Evolutionary conservation across 2,113 vertebrate genomes (phyloP).

Genomic region (Oceanodroma tethys): DNA sequence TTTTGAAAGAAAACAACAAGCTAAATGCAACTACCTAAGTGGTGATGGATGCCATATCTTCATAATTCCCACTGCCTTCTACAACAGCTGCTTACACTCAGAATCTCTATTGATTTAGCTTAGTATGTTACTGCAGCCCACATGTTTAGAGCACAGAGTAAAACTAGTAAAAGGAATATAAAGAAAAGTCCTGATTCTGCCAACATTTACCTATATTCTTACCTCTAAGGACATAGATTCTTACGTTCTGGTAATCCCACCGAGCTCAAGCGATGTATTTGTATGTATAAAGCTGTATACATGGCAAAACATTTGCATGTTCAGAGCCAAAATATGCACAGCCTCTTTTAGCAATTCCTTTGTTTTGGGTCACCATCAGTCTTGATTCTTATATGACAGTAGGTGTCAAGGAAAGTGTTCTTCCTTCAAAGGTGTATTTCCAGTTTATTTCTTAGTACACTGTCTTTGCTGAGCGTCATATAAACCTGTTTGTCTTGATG

Average conservation of each 20-base stretch:
- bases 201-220: not conserved
- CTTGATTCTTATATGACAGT: not conserved
- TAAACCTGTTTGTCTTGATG: not conserved
- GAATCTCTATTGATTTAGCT: not conserved
- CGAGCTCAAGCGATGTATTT: not conserved
- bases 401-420: not conserved
- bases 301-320: not conserved
- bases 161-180: not conserved
- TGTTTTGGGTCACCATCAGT: not conserved
- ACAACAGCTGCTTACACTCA: not conserved
- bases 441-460: not conserved
- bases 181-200: not conserved
- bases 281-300: not conserved
- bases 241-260: not conserved
- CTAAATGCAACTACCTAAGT: not conserved
- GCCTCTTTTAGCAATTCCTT: not conserved
- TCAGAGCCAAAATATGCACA: not conserved
- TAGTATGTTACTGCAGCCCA: not conserved
- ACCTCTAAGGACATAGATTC: not conserved
- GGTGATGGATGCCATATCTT: not conserved
- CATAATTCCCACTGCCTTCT: not conserved
- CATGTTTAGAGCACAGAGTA: not conserved
- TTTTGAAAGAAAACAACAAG: not conserved
- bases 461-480: not conserved
- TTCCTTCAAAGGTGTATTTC: not conserved